Percentiles rank a stretch among this genome's conserved stretches.
phyloP scores from a whole-genome alignment of 2,797 vertebrate genomes.

The Sarcoramphus papa region DNA sequence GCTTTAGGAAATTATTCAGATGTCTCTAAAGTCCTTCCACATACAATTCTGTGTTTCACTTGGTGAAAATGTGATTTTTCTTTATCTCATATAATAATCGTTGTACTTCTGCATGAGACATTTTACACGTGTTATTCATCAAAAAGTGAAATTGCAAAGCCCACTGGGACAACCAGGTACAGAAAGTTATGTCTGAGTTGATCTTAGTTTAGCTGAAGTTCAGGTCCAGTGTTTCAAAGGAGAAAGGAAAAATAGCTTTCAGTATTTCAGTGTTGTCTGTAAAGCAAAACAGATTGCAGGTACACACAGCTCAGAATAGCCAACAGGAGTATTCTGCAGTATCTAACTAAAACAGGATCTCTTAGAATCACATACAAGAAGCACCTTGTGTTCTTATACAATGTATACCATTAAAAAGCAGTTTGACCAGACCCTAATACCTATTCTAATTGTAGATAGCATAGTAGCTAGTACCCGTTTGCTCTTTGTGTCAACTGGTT shows the following conservation, averaged over 20 bases:
- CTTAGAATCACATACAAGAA: background rate
- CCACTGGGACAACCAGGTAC: background rate
- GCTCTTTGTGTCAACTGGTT: background rate
- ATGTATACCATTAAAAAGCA: background rate
- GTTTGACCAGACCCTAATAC: background rate
- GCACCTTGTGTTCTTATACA: background rate
- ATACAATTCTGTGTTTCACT: background rate
- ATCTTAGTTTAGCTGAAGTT: background rate
- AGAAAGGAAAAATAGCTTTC: background rate
- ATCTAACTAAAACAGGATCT: background rate
- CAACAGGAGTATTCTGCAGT: background rate
- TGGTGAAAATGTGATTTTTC: background rate
- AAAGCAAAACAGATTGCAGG: background rate
- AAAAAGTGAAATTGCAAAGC: background rate
- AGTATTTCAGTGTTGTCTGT: background rate
- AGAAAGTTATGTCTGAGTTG: background rate
- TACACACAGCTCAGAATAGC: background rate
- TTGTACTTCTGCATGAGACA: background rate
- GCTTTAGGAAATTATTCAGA: background rate
- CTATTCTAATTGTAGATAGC: background rate
- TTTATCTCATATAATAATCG: background rate
- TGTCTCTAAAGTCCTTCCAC: background rate
- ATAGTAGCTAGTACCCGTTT: background rate
- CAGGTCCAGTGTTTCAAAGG: background rate
- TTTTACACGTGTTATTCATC: background rate